These are phyloP conservation scores for Bos taurus DNA, from an alignment of 2,113 vertebrate genomes.

Conservation along the genomic window ARS-UCD2.0 NC_037340.1:81319501-81320000, in stretches of 20 bases:
- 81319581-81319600: background rate
- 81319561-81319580: background rate
- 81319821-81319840: background rate
- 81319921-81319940: background rate
- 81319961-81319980: background rate
- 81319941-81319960: background rate
- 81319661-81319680: background rate
- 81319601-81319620: background rate
- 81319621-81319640: background rate
- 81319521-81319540: background rate
- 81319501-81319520: no score
- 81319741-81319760: background rate
- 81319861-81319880: rapidly evolving
- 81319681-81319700: background rate
- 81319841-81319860: no score
- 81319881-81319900: background rate
- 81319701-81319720: background rate
- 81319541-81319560: background rate
- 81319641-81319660: rapidly evolving
- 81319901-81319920: background rate
- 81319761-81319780: background rate
- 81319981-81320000: background rate
- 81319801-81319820: background rate
- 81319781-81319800: background rate
- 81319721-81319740: background rate